Evolutionary conservation across 2,888 invertebrate species (phyloP), one percentile per base, ranked within the genome.

Genomic region (Polyommatus icarus): DNA sequence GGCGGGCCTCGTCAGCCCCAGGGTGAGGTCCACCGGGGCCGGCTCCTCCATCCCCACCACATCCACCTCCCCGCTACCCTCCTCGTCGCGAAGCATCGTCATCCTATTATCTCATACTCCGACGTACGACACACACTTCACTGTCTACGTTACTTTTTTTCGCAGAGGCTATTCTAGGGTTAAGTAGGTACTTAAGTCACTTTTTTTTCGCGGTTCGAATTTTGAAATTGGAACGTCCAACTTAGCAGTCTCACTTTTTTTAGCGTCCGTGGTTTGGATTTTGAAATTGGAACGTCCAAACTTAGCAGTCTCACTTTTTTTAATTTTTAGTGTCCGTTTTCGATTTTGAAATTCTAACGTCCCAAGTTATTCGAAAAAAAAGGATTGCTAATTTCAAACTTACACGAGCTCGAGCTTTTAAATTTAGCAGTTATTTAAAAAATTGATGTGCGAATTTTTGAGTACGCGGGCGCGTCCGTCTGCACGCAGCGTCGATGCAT

Each of bases 1-100:
- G 0, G 92, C 91, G 1, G 93, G 89, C 83, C 96, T 91, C 76
- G 96, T 96, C 79, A 95, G 92, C 76, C 95, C 95, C 78, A 95
- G 90, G 76, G 93, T 94, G 12, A 94, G 83, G 83, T 94, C 94
- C 12, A 94, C 93, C 1, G 93, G 93, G 15, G 93, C 94, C 3
- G 91, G 92, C 79, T 93, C 93, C 78, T 93, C 94, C 0, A 93
- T 91, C n/a, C 94, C 93, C 0, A 94, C 94, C 1, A 94, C 94
- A 81, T 94, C 94, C 0, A 94, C 90, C 78, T 93, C 93, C 18
- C 90, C 92, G 73, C 89, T 90, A 7, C 87, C 85, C 79, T 91
- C 91, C 0, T 86, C 86, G 79, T 93, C 93, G 29, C n/a, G 87
- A 83, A 94, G 93, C 94, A 94, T 94, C 89, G 94, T 94, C 94